These are phyloP conservation scores for Avahi laniger DNA, from an alignment of 2,797 vertebrate species.

Conservation along the genomic window DNA sequence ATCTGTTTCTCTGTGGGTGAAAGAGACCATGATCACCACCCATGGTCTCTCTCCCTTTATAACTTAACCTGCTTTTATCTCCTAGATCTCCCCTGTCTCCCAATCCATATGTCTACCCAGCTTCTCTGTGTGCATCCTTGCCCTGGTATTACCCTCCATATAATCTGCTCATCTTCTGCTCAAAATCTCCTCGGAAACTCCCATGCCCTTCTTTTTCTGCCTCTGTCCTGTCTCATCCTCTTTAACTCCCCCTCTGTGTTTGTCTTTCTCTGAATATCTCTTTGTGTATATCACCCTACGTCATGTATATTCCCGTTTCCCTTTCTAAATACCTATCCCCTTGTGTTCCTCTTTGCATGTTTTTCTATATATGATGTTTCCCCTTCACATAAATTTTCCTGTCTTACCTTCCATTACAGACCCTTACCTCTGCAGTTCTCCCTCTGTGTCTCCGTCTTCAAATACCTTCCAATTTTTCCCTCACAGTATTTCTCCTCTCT, in stretches of 20 bases:
- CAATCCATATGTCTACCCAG: not conserved
- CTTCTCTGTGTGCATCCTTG: not conserved
- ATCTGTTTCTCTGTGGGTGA: not conserved
- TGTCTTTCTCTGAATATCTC: not conserved
- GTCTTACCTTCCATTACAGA: not conserved
- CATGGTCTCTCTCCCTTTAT: not conserved
- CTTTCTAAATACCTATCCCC: fast-evolving
- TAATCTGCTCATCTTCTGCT: not conserved
- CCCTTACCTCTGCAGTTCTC: not conserved
- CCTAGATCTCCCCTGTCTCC: not conserved
- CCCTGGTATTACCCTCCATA: fast-evolving
- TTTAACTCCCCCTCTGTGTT: not conserved
- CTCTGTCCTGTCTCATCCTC: fast-evolving
- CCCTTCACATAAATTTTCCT: not conserved
- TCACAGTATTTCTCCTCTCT: not conserved
- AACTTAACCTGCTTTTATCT: not conserved
- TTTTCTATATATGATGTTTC: not conserved
- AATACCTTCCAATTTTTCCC: not conserved
- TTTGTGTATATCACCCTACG: not conserved
- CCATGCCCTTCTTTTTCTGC: fast-evolving
- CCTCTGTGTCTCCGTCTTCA: too few relatives aligned
- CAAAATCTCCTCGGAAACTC: not conserved
- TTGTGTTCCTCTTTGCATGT: not conserved
- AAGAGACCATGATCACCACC: not conserved
- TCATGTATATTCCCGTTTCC: fast-evolving